Percentiles rank a stretch among this genome's conserved stretches.
Evolutionary conservation across 1,140 invertebrate genomes (phyloP).

Genomic region (Mesaphorura yosii): DNA sequence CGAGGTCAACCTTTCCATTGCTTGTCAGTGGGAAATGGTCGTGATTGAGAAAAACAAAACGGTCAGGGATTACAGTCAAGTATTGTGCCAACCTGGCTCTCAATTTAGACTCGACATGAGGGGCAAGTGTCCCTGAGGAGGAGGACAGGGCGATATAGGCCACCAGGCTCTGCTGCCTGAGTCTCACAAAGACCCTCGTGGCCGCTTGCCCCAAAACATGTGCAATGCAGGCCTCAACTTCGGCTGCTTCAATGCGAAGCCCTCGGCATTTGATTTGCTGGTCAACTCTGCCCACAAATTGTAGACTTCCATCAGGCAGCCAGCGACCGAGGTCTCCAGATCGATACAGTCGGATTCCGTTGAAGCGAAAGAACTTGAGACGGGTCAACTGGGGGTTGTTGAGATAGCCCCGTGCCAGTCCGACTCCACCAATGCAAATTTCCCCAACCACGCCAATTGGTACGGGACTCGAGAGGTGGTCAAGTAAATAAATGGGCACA

Average conservation of each 20-base stretch:
- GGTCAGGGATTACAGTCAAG: no score
- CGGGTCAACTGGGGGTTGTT: constrained; percentile 5
- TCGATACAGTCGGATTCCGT: constrained; percentile 2
- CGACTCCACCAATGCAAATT: constrained; percentile 11
- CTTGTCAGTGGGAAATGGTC: neutral
- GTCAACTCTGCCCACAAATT: neutral
- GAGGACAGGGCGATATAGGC: neutral
- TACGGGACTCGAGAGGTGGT: constrained; percentile 1
- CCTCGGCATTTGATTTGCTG: neutral
- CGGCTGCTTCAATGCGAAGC: neutral
- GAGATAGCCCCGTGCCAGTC: constrained; percentile 15
- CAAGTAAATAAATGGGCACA: constrained; percentile 6
- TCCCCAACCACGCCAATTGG: constrained; percentile 5
- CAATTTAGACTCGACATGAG: neutral
- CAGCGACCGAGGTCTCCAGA: constrained; percentile 13
- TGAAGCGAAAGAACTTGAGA: neutral
- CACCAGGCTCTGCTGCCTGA: neutral
- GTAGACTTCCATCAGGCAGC: neutral
- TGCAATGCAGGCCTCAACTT: neutral
- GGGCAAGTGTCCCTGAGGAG: no score
- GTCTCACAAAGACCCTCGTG: neutral
- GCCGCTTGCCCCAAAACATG: neutral
- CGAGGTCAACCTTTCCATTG: neutral
- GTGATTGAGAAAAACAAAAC: neutral
- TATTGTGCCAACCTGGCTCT: neutral